These are phyloP conservation scores for Meles meles DNA, from an alignment of 2,113 vertebrate genomes.

Conservation along the genomic window DNA sequence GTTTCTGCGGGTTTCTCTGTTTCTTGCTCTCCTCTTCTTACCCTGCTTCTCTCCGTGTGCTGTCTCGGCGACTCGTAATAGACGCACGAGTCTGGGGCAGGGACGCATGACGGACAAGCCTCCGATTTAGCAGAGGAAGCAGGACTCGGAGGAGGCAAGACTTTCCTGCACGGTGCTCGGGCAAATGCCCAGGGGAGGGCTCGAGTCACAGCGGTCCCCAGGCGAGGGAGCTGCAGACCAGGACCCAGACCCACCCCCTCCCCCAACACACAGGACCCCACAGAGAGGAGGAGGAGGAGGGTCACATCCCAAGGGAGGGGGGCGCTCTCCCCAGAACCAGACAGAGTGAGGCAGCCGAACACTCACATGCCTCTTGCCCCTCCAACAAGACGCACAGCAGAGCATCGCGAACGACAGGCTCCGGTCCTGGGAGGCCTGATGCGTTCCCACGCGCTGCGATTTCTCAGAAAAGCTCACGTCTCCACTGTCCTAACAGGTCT, in stretches of 20 bases:
- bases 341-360: not conserved
- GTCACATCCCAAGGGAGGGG: not conserved
- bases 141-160: not conserved
- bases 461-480: not conserved
- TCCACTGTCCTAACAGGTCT: not conserved
- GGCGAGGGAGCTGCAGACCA: not conserved
- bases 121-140: not conserved
- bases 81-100: rapidly evolving
- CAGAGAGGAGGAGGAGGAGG: not conserved
- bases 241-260: too few species aligned
- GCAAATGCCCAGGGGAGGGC: not conserved
- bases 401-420: not conserved
- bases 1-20: not conserved
- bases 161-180: not conserved
- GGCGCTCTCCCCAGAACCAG: not conserved
- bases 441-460: rapidly evolving
- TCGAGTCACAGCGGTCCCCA: not conserved
- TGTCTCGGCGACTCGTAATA: not conserved
- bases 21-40: not conserved
- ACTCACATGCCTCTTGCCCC: not conserved
- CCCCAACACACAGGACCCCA: not conserved
- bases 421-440: not conserved
- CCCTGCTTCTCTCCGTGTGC: not conserved
- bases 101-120: rapidly evolving
- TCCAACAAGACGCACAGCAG: not conserved